Conservation (phyloP, 2,888 invertebrate genomes). For the Drosophila koepferae region DNA sequence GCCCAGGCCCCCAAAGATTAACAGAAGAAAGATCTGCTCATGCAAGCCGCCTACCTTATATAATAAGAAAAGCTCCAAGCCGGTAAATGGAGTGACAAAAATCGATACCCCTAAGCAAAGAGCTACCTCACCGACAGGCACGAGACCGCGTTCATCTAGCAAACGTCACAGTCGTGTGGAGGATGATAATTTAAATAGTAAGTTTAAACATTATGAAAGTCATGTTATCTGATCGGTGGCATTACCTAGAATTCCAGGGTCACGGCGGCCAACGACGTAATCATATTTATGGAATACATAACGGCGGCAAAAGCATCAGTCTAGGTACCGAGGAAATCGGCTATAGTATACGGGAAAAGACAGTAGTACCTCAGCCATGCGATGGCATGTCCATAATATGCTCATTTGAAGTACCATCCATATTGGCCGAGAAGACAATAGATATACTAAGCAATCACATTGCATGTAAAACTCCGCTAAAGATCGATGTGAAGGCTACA, state of each 20-base stretch:
- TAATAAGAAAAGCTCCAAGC: not conserved
- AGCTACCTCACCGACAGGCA: not conserved
- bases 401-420: constrained; percentile 35
- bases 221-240: constrained; percentile 39
- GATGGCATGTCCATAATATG: constrained; percentile 19
- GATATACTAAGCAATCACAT: constrained; percentile 38
- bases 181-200: constrained; percentile 35
- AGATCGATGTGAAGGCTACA: not conserved
- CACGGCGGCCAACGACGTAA: constrained; percentile 8
- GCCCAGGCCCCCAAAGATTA: not conserved
- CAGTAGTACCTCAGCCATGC: not conserved
- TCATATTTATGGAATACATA: not conserved
- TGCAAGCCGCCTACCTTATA: constrained; percentile 16
- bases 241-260: constrained; percentile 50
- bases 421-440: constrained; percentile 24
- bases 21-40: constrained; percentile 9
- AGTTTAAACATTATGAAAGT: constrained; percentile 18
- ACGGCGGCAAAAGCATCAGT: not conserved
- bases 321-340: not conserved
- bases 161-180: constrained; percentile 19
- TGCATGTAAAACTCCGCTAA: not conserved
- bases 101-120: constrained; percentile 3
- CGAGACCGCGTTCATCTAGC: not conserved
- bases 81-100: not conserved
- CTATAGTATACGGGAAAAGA: not conserved